Percentiles rank a stretch among this genome's conserved stretches.
phyloP scores from a whole-genome alignment of 1,140 invertebrate genomes.

The Pseudomyrmex cubaensis region DNA sequence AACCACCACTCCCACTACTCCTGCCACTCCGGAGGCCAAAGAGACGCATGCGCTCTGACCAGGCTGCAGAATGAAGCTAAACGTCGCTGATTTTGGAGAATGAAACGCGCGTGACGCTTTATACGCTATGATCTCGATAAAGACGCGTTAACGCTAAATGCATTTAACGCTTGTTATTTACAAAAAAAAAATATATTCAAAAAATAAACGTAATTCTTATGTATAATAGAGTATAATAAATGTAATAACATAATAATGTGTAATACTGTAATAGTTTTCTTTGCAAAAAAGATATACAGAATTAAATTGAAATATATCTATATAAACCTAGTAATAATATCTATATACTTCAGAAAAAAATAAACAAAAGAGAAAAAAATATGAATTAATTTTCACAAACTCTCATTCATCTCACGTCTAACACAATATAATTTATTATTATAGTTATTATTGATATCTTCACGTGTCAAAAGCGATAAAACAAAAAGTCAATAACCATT shows the following conservation, averaged over 20 bases:
- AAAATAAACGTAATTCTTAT: not conserved
- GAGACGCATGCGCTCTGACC: slow-evolving; percentile 62
- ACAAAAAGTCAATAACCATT: slow-evolving; percentile 46
- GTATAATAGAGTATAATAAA: no score
- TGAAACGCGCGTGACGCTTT: slow-evolving; percentile 29
- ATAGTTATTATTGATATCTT: not conserved
- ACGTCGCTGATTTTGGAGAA: slow-evolving; percentile 8
- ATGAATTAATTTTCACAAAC: slow-evolving; percentile 19
- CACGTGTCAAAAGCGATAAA: slow-evolving; percentile 41
- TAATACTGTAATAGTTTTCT: no score
- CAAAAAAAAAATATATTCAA: not conserved
- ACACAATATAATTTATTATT: not conserved
- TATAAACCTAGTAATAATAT: no score
- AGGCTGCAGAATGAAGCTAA: slow-evolving; percentile 41
- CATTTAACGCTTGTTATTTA: slow-evolving; percentile 34
- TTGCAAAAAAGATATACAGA: no score
- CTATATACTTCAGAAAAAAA: not conserved
- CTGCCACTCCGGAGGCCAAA: slow-evolving; percentile 25
- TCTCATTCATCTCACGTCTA: no score
- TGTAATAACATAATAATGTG: no score
- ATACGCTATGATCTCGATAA: slow-evolving; percentile 34
- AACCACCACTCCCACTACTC: slow-evolving; percentile 51
- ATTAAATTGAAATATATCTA: no score
- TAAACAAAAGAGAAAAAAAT: not conserved
- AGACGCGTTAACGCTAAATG: slow-evolving; percentile 2